Percentiles rank a stretch among this genome's conserved stretches.
phyloP scores from a whole-genome alignment of 2,888 invertebrate genomes.

The Andricus quercusramuli region DNA sequence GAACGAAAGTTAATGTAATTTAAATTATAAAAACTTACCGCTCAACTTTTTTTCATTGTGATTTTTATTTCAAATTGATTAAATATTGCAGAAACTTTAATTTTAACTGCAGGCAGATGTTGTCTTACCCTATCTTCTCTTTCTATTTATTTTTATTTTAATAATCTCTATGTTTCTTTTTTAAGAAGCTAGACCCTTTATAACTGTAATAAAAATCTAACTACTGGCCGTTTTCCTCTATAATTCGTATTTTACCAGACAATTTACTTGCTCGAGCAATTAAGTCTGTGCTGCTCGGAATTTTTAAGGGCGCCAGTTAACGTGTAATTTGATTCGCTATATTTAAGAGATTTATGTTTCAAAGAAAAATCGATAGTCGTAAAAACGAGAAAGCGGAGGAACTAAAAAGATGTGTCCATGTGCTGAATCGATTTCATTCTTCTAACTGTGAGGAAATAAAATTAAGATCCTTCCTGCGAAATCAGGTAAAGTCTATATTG shows the following conservation, averaged over 20 bases:
- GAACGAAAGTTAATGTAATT: background rate
- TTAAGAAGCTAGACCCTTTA: background rate
- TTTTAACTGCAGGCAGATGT: background rate
- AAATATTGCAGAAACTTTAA: background rate
- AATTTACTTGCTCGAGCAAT: conserved; percentile 17
- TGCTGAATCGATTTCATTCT: background rate
- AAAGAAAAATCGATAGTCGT: background rate
- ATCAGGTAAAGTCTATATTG: background rate
- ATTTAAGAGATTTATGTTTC: background rate
- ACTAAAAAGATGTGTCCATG: background rate
- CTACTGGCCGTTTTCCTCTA: background rate
- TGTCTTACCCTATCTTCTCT: background rate
- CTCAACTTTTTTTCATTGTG: background rate
- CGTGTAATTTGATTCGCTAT: conserved; percentile 19
- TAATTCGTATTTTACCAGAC: background rate
- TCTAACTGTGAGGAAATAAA: background rate
- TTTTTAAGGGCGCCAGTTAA: background rate
- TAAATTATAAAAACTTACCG: background rate
- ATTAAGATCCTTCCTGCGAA: background rate
- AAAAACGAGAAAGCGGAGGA: background rate
- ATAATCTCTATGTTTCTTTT: background rate
- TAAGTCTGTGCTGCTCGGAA: conserved; percentile 8
- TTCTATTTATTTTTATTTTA: background rate
- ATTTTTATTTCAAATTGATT: background rate
- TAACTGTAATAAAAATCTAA: background rate